Evolutionary conservation across 2,888 invertebrate genomes (phyloP).

Genomic region (Strigamia transsilvanica): DNA sequence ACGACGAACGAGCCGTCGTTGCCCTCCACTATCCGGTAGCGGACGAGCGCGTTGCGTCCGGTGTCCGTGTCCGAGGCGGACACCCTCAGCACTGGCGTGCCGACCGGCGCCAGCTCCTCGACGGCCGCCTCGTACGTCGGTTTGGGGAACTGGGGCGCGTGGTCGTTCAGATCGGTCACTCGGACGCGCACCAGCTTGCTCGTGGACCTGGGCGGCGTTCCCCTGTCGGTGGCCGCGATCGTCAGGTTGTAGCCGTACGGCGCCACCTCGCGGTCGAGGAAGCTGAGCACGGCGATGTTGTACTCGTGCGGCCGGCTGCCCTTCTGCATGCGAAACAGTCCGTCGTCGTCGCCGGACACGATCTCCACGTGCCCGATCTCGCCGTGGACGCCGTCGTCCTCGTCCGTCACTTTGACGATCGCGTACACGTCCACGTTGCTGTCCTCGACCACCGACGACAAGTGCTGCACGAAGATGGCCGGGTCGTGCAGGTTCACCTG

Average conservation of each 20-base stretch:
- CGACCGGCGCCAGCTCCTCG: slow-evolving; percentile 86
- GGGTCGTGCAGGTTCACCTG: slow-evolving; percentile 88
- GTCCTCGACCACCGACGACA: slow-evolving; percentile 82
- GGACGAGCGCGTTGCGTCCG: slow-evolving; percentile 83
- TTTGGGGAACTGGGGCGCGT: slow-evolving; percentile 85
- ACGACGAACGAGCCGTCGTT: slow-evolving; percentile 88
- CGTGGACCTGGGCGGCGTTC: slow-evolving; percentile 78
- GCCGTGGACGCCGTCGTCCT: slow-evolving; percentile 85
- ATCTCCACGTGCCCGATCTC: slow-evolving; percentile 82
- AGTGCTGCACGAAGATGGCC: slow-evolving; percentile 79
- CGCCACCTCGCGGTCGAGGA: slow-evolving; percentile 79
- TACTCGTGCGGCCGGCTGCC: slow-evolving; percentile 66
- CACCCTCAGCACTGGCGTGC: slow-evolving; percentile 85
- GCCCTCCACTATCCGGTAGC: slow-evolving; percentile 88
- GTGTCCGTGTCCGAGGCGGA: slow-evolving; percentile 86
- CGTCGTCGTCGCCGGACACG: slow-evolving; percentile 87
- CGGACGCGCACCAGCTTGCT: slow-evolving; percentile 83
- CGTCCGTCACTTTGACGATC: slow-evolving; percentile 83
- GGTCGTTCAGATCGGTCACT: slow-evolving; percentile 82
- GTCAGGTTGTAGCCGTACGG: slow-evolving; percentile 88
- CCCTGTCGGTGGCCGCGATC: slow-evolving; percentile 82
- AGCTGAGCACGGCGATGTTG: slow-evolving; percentile 79
- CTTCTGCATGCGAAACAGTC: slow-evolving; percentile 80
- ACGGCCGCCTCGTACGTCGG: slow-evolving; percentile 87
- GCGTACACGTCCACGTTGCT: slow-evolving; percentile 86